Conservation (phyloP, 37 sponge, comb jelly and placozoan species). For the Aplysina aerophoba region DNA sequence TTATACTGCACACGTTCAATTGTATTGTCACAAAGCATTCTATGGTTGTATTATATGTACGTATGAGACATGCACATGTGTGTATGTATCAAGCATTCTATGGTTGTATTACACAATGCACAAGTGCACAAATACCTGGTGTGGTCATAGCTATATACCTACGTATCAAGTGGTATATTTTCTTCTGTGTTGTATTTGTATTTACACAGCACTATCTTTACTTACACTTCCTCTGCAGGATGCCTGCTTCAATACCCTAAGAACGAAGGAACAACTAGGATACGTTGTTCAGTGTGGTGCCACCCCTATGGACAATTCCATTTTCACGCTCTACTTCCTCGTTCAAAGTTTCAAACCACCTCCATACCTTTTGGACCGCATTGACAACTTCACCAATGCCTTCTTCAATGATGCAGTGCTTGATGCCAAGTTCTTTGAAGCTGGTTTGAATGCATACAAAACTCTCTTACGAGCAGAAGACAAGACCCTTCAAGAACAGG, state of each 20-base stretch:
- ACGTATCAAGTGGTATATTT: too few relatives aligned
- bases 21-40: too few relatives aligned
- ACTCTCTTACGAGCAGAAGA: slow-evolving; percentile 30
- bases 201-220: too few relatives aligned
- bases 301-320: background rate
- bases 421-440: background rate
- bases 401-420: background rate
- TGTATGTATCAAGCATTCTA: too few relatives aligned
- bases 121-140: too few relatives aligned
- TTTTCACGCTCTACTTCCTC: slow-evolving; percentile 40
- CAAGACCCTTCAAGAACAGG: slow-evolving; percentile 47
- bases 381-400: slow-evolving; percentile 47
- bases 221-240: slow-evolving; percentile 52
- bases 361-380: slow-evolving; percentile 34
- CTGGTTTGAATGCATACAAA: background rate
- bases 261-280: slow-evolving; percentile 82
- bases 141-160: too few relatives aligned
- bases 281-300: slow-evolving; percentile 68
- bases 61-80: too few relatives aligned
- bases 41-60: too few relatives aligned
- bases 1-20: too few relatives aligned
- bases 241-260: slow-evolving; percentile 74
- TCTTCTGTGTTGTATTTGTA: too few relatives aligned
- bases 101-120: too few relatives aligned
- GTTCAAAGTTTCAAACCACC: slow-evolving; percentile 74